These are phyloP conservation scores for Rynchops niger DNA, from an alignment of 2,113 vertebrate species.

Conservation along the genomic window DNA sequence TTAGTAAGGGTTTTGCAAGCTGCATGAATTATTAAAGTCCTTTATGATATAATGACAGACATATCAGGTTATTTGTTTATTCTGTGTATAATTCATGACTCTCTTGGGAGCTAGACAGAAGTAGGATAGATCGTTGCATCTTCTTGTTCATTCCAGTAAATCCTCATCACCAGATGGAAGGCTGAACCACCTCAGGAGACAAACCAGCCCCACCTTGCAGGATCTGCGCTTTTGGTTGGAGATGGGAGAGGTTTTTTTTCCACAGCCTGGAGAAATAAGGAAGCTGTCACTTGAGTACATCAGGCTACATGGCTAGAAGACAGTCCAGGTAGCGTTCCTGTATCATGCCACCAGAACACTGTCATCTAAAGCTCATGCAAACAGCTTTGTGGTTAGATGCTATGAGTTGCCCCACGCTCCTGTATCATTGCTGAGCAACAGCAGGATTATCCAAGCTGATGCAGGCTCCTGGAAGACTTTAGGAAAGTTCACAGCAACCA, in stretches of 20 bases:
- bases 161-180: slow-evolving; percentile 8
- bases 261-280: not conserved
- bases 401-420: not conserved
- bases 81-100: slow-evolving; percentile 75
- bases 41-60: slow-evolving; percentile 74
- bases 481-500: not conserved
- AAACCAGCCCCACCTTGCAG: not conserved
- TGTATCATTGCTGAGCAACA: not conserved
- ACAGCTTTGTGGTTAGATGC: not conserved
- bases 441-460: not conserved
- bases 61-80: slow-evolving; percentile 73
- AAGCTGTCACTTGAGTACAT: not conserved
- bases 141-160: slow-evolving; percentile 67
- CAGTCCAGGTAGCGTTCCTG: not conserved
- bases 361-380: not conserved
- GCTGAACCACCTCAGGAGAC: not conserved
- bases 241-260: not conserved
- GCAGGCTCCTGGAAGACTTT: not conserved
- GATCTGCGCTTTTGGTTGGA: not conserved
- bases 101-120: slow-evolving; percentile 48
- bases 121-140: slow-evolving; percentile 3
- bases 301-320: not conserved
- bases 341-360: not conserved
- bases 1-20: slow-evolving; percentile 54
- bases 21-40: slow-evolving; percentile 77